These are phyloP conservation scores for Pogoniulus pusillus DNA, from an alignment of 2,797 vertebrate species.

Conservation along the genomic window DNA sequence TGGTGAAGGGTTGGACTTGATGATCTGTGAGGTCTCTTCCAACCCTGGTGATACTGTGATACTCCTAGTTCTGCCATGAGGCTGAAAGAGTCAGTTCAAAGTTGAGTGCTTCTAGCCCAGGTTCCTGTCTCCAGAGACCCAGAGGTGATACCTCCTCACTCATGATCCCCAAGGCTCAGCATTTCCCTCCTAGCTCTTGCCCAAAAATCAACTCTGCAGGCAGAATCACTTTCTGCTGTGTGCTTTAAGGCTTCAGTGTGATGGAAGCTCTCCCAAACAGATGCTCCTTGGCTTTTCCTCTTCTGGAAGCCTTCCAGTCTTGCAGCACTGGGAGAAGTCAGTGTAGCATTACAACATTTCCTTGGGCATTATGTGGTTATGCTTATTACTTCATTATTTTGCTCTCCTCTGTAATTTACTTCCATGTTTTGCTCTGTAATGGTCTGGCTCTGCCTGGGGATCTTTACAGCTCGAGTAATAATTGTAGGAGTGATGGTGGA, in stretches of 20 bases:
- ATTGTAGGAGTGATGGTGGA: conserved; percentile 1
- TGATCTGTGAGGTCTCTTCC: too few relatives aligned
- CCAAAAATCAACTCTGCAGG: neutral
- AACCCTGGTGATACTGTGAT: too few relatives aligned
- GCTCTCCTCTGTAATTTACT: neutral
- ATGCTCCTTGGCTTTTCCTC: neutral
- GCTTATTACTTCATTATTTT: neutral
- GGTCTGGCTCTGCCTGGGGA: conserved; percentile 7
- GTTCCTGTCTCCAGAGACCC: neutral
- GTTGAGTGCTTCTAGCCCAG: neutral
- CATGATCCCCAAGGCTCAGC: neutral
- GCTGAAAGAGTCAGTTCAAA: neutral
- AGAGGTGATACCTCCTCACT: neutral
- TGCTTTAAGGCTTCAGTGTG: neutral
- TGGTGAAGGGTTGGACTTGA: too few relatives aligned
- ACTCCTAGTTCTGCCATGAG: neutral
- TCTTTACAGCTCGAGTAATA: conserved; percentile 17
- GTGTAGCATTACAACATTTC: neutral
- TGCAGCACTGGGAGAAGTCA: neutral
- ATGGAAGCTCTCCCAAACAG: neutral
- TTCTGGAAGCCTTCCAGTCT: neutral
- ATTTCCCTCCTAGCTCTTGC: neutral
- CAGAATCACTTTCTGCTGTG: neutral
- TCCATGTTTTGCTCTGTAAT: neutral
- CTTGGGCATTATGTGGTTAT: neutral